Conservation (phyloP, 1,140 invertebrate genomes). For the Trachymyrmex cornetzi region DNA sequence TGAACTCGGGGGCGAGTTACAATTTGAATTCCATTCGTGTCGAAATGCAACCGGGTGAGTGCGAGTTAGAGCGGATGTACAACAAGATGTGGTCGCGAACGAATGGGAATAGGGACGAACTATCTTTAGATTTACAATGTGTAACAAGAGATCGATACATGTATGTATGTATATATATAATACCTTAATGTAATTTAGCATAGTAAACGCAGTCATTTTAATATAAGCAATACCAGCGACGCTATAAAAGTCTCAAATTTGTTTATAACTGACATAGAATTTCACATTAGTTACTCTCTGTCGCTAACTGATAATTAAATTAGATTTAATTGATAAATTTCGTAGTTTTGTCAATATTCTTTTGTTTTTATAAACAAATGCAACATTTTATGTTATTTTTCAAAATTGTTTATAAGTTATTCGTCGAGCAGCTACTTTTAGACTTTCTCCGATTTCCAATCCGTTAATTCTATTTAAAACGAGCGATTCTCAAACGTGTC, state of each 20-base stretch:
- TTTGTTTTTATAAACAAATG: neutral
- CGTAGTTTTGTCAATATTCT: neutral
- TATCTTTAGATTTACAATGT: constrained; percentile 54
- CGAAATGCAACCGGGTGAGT: constrained; percentile 49
- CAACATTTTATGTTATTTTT: neutral
- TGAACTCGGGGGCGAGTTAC: constrained; percentile 55
- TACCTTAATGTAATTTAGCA: neutral
- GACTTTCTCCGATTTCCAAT: neutral
- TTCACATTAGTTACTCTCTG: no score
- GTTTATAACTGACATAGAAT: no score
- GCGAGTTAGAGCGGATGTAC: constrained; percentile 57
- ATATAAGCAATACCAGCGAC: no score
- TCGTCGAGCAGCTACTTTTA: neutral
- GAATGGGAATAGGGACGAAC: constrained; percentile 41
- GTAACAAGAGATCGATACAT: constrained; percentile 37
- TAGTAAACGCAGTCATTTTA: no score
- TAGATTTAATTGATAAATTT: no score
- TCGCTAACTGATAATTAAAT: neutral
- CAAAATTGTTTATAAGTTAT: neutral
- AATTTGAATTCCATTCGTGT: constrained; percentile 72
- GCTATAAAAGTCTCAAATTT: no score
- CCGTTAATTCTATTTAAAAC: constrained; percentile 18
- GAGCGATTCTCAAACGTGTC: neutral
- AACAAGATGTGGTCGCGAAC: constrained; percentile 57
- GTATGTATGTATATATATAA: neutral